Base-by-base conservation (phyloP, 2,888 invertebrate species). In the Machimus rusticus region DNA sequence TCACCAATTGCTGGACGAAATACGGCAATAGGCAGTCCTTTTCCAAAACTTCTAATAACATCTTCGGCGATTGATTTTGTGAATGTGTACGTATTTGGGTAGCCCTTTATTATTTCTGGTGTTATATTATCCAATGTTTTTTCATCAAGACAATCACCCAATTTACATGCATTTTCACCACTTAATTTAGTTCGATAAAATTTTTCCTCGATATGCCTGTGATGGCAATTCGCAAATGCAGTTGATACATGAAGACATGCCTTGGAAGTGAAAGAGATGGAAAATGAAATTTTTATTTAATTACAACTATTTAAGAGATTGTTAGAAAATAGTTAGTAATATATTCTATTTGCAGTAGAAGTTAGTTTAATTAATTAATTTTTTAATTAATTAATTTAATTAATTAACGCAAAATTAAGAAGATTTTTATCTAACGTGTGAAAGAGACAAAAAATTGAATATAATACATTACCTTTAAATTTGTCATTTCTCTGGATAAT, bases 51-150 rank as follows among this genome's bases (percentile, higher is more conserved):
- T 51, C 93, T 91, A 5, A 96, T 92, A 37, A 94, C 90, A 89
- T 94, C 94, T 91, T 96, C 96, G 0, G 95, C 95, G 87, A 96
- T 91, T 8, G 95, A 95, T 92, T 96, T 96, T 8, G 96, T 96
- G 91, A 94, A 95, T 5, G 95, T 94, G 92, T 96, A 96, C 1
- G 96, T 96, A 91, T 96, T 96, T 3, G 96, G 96, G 88, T 90
- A 92, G 28, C 89, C 90, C 43, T 90, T 90, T 43, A 91, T 87
- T 77, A 92, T 88, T 3, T 90, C 90, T 0, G 89, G 85, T 31
- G 92, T 89, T 88, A 93, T 90, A 8, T 89, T 89, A 85, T 93
- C 91, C 2, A 93, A 78, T 12, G 91, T 90, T 43, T 93, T 91
- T 2, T 91, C 90, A 88, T 92, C 92, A 8, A 93, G 88, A 16